Evolutionary conservation across 2,113 vertebrate genomes (phyloP).

Genomic region (Xiphophorus couchianus): DNA sequence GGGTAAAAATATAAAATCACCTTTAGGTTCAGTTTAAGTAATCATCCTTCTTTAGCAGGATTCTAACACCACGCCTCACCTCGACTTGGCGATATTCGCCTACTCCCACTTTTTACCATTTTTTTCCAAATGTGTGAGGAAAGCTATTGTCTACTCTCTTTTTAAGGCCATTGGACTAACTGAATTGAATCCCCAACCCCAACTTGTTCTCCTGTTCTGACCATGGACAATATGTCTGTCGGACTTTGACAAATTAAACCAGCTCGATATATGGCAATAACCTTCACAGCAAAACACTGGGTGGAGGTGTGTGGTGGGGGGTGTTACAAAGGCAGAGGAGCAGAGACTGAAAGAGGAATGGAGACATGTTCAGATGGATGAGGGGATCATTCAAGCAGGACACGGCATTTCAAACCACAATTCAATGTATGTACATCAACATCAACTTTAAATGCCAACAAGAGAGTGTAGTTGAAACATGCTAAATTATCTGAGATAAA

Average conservation of each 20-base stretch:
- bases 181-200: slow-evolving; percentile 1
- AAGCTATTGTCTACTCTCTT: no score
- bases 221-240: slow-evolving; percentile 59
- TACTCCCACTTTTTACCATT: no score
- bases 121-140: no score
- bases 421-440: slow-evolving; percentile 10
- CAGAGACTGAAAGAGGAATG: slow-evolving; percentile 23
- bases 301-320: neutral
- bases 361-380: slow-evolving; percentile 44
- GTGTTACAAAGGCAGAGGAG: slow-evolving; percentile 12
- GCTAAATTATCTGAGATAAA: slow-evolving; percentile 24
- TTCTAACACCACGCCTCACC: no score
- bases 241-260: slow-evolving; percentile 78
- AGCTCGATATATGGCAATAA: slow-evolving; percentile 74
- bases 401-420: slow-evolving; percentile 44
- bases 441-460: slow-evolving; percentile 42
- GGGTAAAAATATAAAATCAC: neutral
- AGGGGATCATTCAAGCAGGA: slow-evolving; percentile 23
- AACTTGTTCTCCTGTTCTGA: slow-evolving; percentile 37
- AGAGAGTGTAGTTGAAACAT: slow-evolving; percentile 14
- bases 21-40: no score
- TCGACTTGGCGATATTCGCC: no score
- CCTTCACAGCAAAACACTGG: slow-evolving; percentile 61
- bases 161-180: neutral
- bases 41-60: no score